Base-by-base conservation (phyloP, 2,113 vertebrate species). In the Erpornis zantholeuca region DNA sequence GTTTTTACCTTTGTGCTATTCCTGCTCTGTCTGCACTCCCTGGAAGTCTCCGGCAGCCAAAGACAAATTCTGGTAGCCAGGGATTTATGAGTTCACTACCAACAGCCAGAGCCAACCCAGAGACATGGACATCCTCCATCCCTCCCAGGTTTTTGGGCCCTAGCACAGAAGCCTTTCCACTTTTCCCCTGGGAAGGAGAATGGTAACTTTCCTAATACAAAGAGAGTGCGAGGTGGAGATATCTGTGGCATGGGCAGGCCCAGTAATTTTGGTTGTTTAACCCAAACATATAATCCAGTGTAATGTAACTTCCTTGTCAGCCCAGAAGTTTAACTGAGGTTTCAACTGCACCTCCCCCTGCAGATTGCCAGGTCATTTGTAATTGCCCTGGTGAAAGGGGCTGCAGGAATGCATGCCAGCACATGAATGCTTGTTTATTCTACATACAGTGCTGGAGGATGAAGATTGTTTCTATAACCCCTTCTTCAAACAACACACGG, bases 1-100 rank as follows among this genome's bases (percentile, higher is more conserved):
- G n/a, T 80, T 93, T 93, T 94, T 70, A 95, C 88, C 87, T 96
- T 47, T 66, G 71, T 57, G 54, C 79, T 92, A 44, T 63, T 93
- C 64, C 85, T 91, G 84, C 79, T 63, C 47, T 83, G 64, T 80
- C 82, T 80, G 79, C n/a, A 50, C 63, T 88, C 82, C 38, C 52
- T 77, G 82, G 61, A 86, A 93, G 61, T 53, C 57, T 85, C n/a
- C 49, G 27, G n/a, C 63, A 79, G 82, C 68, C 87, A 90, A 82
- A 64, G 50, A 54, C 50, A 73, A 87, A 29, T 65, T 89, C 35
- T 82, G 47, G 66, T 80, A 82, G 61, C 84, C 93, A 96, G 71
- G 50, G 63, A 94, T 91, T 96, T 88, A 60, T 68, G 89, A 76
- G 49, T 63, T 92, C 70, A 84, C 70, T 65, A 69, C 45, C 45